Evolutionary conservation across 2,113 vertebrate genomes (phyloP), one percentile per base, ranked within the genome.

Genomic region (Ctenomys sociabilis): DNA sequence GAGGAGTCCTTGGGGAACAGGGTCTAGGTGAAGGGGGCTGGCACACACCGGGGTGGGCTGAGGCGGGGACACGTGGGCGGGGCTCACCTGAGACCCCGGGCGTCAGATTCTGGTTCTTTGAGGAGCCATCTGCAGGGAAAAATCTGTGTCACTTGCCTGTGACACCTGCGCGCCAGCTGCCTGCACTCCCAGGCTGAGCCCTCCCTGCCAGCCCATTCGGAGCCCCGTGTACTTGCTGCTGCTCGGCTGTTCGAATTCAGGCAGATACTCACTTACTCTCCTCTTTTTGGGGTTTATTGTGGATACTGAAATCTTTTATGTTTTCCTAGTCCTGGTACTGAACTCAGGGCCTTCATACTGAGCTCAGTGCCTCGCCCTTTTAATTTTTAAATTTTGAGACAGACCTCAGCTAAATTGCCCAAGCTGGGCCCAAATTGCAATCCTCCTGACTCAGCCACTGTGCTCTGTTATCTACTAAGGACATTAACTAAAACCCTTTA

Each of bases 61-160:
- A 32, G 40, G 16, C 7, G 32, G 68, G 70, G 54, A 30, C 13
- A 35, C 30, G 77, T 35, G n/a, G 37, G 0, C n/a, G 0, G n/a
- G 54, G 28, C 87, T 81, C 73, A 84, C 90, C 93, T 61, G 68
- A 54, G 43, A 54, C 4, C 59, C 11, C 0, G 40, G 35, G 2
- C 13, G 1, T n/a, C 40, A 0, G 28, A 32, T 59, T 49, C 7
- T 0, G 1, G 52, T n/a, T 24, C 11, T 8, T 30, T 2, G 0
- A 24, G 5, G 2, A 26, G 61, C 8, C 52, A 59, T 4, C 87
- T 96, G 87, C 73, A 37, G 30, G 37, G 73, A 81, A 24, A 93
- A 85, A 66, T 45, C 30, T 10, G 3, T 10, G 45, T 90, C 35
- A 45, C 57, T 3, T n/a, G 68, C 40, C 22, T n/a, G 12, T 8